These are phyloP conservation scores for Heterodera carotae DNA, from an alignment of 1,140 invertebrate species.

Conservation along the genomic window DNA sequence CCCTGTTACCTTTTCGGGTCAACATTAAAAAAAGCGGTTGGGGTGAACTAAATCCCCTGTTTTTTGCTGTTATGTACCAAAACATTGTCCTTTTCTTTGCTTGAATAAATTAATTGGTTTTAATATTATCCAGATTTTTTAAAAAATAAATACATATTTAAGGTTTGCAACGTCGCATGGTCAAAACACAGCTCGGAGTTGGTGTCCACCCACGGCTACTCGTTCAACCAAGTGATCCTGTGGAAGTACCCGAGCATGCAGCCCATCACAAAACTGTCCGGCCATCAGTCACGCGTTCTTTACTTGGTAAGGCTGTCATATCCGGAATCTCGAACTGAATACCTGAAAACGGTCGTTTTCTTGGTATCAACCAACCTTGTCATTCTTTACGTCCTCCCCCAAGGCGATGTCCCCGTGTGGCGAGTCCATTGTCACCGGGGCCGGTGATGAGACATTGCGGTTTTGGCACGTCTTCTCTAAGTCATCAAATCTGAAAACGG, in stretches of 20 bases:
- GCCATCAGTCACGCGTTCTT: conserved; percentile 93
- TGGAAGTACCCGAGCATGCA: conserved; percentile 92
- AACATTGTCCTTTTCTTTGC: too few relatives aligned
- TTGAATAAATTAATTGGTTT: too few relatives aligned
- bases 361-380: conserved; percentile 7
- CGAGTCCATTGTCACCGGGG: conserved; percentile 97
- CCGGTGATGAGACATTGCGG: conserved; percentile 94
- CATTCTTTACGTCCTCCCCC: conserved; percentile 31
- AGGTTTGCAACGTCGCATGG: conserved; percentile 97
- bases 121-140: too few relatives aligned
- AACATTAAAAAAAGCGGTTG: too few relatives aligned
- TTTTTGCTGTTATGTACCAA: neutral
- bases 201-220: conserved; percentile 96
- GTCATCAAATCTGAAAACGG: conserved; percentile 37
- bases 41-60: neutral
- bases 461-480: conserved; percentile 60
- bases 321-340: too few relatives aligned
- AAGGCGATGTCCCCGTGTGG: conserved; percentile 95
- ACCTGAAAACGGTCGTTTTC: neutral
- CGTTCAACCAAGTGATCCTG: conserved; percentile 91
- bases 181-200: conserved; percentile 71
- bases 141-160: too few relatives aligned
- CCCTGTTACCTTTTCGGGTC: too few relatives aligned
- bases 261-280: conserved; percentile 95
- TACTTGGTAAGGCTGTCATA: conserved; percentile 76